Evolutionary conservation across 53 echinoderm and acorn worm species (phyloP), one percentile per base, ranked within the genome.

Genomic region (Patiria pectinifera): DNA sequence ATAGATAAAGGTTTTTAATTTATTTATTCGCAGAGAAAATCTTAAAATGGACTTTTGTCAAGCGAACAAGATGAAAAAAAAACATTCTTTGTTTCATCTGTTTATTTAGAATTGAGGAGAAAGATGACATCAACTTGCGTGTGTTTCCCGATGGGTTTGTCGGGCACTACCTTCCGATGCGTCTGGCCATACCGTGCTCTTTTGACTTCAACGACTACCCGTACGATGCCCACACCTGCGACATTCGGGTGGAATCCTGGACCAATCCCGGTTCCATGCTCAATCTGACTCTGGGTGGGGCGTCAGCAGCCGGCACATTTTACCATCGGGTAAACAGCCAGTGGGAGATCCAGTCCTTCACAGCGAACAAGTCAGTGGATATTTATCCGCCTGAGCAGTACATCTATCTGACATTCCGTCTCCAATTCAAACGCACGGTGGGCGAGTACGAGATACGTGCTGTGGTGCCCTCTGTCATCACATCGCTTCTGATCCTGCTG

Each of bases 391-490:
- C 76, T 0, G 86, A 86, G 23, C 10, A 11, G n/a, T 86, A 3
- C 66, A 45, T 4, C 22, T 0, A 3, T 23, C 11, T 86, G 4
- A 71, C 24, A 11, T 86, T 71, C 86, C 48, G 0, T 12, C 18
- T 87, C 87, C 6, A 49, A 22, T 11, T 87, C 6, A 21, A 49
- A 76, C 87, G 87, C 23, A 48, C 45, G 24, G 44, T 24, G 49
- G 23, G 22, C 13, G 87, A 47, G 14, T 87, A 75, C 43, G 24
- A 75, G 2, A 71, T 58, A 0, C 87, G 87, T n/a, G 87, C 76
- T 22, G 6, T 87, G 26, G 43, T 76, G 48, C 87, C 87, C 53
- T 58, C 87, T 23, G 87, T 87, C 58, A 11, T 76, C 49, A 87
- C 87, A 35, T 35, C 35, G 35, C 35, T 35, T 35, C 35, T 35